Percentiles rank a stretch among this genome's conserved stretches.
phyloP scores from a whole-genome alignment of 2,113 vertebrate species.

The Pithys albifrons region DNA sequence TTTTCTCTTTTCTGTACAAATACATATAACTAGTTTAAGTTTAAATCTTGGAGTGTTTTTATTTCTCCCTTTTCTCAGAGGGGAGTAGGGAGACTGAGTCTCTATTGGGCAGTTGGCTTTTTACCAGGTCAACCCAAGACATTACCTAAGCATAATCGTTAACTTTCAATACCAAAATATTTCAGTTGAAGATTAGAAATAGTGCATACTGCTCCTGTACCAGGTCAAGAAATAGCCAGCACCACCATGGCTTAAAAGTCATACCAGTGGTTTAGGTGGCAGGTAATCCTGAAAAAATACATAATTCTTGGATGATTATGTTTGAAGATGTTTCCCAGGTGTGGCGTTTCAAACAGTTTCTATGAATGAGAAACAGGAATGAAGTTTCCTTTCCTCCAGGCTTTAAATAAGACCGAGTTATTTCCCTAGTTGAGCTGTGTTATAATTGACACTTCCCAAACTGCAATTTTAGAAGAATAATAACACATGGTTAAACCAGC shows the following conservation, averaged over 20 bases:
- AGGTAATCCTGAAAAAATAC: neutral
- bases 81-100: too few relatives aligned
- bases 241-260: neutral
- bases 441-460: neutral
- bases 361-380: neutral
- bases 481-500: conserved; percentile 13
- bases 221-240: neutral
- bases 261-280: neutral
- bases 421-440: neutral
- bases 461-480: neutral
- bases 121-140: too few relatives aligned
- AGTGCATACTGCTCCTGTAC: neutral
- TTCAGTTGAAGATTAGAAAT: neutral
- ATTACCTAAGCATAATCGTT: neutral
- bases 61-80: too few relatives aligned
- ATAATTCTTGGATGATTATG: neutral
- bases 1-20: too few relatives aligned
- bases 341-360: neutral
- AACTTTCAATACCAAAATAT: neutral
- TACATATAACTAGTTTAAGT: too few relatives aligned
- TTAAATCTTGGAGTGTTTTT: too few relatives aligned
- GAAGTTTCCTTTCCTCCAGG: neutral
- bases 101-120: too few relatives aligned
- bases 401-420: neutral
- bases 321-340: neutral